Conservation (phyloP, 2,113 vertebrate genomes). For the Cyrtonyx montezumae region DNA sequence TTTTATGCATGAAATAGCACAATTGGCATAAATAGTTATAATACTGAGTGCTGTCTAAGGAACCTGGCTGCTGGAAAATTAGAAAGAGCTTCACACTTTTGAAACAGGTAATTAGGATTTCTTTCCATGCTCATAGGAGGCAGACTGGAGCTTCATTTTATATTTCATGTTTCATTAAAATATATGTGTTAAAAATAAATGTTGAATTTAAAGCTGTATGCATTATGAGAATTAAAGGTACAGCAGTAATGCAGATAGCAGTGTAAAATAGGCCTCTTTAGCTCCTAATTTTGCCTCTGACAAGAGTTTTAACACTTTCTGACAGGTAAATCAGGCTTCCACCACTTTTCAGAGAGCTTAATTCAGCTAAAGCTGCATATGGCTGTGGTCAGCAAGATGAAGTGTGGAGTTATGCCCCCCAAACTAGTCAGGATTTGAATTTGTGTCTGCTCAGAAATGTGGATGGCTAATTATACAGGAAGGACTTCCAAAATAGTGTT, state of each 20-base stretch:
- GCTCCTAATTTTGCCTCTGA: slow-evolving; percentile 45
- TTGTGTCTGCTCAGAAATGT: background rate
- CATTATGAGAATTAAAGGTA: slow-evolving; percentile 78
- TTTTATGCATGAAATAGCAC: slow-evolving; percentile 89
- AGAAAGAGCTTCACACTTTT: slow-evolving; percentile 83
- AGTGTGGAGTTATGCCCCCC: background rate
- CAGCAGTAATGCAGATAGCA: background rate
- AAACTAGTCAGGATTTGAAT: background rate
- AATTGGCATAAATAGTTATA: slow-evolving; percentile 89
- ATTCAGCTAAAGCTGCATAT: slow-evolving; percentile 41
- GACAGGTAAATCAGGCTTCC: slow-evolving; percentile 46
- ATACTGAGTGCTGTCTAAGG: slow-evolving; percentile 83
- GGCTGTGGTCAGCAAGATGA: background rate
- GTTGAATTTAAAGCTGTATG: slow-evolving; percentile 74
- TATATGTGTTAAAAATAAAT: slow-evolving; percentile 82
- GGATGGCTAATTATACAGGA: background rate
- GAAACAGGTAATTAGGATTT: slow-evolving; percentile 86
- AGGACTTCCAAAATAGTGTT: background rate
- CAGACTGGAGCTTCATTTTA: slow-evolving; percentile 78
- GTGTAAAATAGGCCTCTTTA: background rate
- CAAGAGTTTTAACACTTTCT: slow-evolving; percentile 23
- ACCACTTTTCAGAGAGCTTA: slow-evolving; percentile 55
- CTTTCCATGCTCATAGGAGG: slow-evolving; percentile 78
- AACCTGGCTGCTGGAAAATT: slow-evolving; percentile 85
- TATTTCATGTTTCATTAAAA: slow-evolving; percentile 84